phyloP scores from a whole-genome alignment of 2,888 invertebrate genomes.

The Lasioglossum vierecki region DNA sequence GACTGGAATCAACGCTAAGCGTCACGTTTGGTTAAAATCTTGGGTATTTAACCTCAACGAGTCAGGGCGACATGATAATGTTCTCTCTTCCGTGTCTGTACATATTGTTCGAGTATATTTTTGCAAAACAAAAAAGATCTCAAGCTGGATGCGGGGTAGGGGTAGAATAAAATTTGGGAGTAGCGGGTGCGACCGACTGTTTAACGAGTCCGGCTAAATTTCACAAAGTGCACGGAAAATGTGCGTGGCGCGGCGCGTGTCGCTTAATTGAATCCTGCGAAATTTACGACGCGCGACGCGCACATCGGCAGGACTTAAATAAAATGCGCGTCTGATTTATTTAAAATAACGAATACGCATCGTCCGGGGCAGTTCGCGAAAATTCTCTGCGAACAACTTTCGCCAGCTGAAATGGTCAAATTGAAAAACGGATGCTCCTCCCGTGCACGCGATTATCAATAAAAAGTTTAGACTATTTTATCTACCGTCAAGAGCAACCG shows the following conservation, averaged over 20 bases:
- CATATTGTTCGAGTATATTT: not conserved
- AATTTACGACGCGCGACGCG: slow-evolving; percentile 32
- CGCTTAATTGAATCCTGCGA: slow-evolving; percentile 46
- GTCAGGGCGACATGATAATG: slow-evolving; percentile 11
- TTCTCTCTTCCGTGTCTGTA: not conserved
- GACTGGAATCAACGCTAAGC: slow-evolving; percentile 83
- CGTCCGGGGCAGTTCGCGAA: not conserved
- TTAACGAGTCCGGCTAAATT: slow-evolving; percentile 47
- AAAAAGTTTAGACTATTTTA: not conserved
- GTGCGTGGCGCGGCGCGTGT: not conserved
- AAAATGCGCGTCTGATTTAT: slow-evolving; percentile 3
- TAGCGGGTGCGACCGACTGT: slow-evolving; percentile 40
- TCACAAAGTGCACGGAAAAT: slow-evolving; percentile 17
- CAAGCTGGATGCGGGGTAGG: not conserved
- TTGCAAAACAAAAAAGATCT: not conserved
- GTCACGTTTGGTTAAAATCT: slow-evolving; percentile 80
- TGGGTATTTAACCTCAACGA: slow-evolving; percentile 66
- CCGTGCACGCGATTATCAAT: not conserved
- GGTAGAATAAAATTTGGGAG: slow-evolving; percentile 18
- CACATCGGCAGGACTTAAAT: not conserved
- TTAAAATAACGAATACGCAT: not conserved
- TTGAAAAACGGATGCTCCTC: not conserved
- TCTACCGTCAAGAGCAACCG: not conserved
- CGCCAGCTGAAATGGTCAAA: not conserved
- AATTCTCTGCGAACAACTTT: not conserved